Conservation (phyloP, 2,113 vertebrate species). For the Cyphomyrus discorhynchus region DNA sequence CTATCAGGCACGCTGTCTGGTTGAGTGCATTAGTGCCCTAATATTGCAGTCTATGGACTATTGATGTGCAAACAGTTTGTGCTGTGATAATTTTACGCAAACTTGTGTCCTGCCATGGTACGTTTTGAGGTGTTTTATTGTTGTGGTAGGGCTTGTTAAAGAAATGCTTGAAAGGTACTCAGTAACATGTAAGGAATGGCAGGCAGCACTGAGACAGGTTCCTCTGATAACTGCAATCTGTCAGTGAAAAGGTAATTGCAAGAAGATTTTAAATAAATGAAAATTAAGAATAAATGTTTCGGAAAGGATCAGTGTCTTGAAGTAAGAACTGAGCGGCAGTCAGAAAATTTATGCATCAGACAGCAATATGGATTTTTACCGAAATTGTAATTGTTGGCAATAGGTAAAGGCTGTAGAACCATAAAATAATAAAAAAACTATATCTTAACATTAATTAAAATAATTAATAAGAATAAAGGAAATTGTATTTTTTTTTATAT, state of each 20-base stretch:
- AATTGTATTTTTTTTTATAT: not conserved
- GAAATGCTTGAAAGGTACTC: too few species aligned
- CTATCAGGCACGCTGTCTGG: not conserved
- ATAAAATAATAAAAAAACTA: not conserved
- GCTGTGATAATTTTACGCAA: not conserved
- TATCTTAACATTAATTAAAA: not conserved
- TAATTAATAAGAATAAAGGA: not conserved
- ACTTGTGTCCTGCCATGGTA: too few species aligned
- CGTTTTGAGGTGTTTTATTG: too few species aligned
- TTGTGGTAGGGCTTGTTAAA: too few species aligned
- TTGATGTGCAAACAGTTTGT: not conserved
- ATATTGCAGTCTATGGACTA: not conserved
- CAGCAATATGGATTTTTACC: not conserved
- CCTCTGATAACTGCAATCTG: too few species aligned
- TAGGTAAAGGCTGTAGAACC: not conserved
- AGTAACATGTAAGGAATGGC: too few species aligned
- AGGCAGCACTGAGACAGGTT: too few species aligned
- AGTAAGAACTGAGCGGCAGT: too few species aligned
- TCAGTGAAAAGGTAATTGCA: too few species aligned
- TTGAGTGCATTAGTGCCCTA: not conserved
- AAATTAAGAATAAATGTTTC: too few species aligned
- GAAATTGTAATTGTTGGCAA: not conserved
- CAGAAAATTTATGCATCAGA: not conserved
- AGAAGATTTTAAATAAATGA: not conserved
- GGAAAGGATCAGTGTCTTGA: too few species aligned